Conservation (phyloP, 2,797 vertebrate species). For the Acanthurus lineatus region DNA sequence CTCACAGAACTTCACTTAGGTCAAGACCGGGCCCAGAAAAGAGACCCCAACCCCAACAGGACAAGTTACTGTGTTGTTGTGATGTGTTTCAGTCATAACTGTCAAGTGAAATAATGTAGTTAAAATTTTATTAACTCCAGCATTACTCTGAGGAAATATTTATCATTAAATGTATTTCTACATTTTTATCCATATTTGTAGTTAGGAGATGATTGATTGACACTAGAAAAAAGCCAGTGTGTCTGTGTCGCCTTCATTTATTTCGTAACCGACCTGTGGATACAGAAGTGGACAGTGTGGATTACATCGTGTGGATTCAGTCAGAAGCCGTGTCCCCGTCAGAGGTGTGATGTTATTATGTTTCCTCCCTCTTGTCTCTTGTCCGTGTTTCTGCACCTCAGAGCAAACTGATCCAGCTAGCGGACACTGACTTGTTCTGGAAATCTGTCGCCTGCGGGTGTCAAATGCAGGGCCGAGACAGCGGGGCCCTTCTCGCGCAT, state of each 20-base stretch:
- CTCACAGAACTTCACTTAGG: conserved; percentile 5
- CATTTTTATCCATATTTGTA: not conserved
- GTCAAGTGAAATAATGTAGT: no score
- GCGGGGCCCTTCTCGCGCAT: conserved; percentile 14
- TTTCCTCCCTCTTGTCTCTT: conserved; percentile 56
- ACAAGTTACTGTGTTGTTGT: not conserved
- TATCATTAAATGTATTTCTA: not conserved
- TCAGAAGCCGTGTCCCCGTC: not conserved
- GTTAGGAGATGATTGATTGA: not conserved
- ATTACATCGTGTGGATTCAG: not conserved
- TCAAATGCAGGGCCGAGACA: conserved; percentile 60
- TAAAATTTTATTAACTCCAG: not conserved
- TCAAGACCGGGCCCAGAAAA: not conserved
- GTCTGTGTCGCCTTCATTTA: not conserved
- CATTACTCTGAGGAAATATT: not conserved
- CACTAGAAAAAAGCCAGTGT: not conserved
- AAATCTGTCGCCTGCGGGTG: conserved; percentile 72
- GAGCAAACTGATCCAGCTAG: conserved; percentile 62
- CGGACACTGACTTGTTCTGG: conserved; percentile 49
- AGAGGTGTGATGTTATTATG: conserved; percentile 39
- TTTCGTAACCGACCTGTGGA: conserved; percentile 5
- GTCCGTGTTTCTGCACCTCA: conserved; percentile 10
- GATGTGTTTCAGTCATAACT: not conserved
- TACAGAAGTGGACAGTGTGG: conserved; percentile 11
- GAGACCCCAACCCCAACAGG: not conserved